Evolutionary conservation across 2,888 invertebrate genomes (phyloP).

Genomic region (Drosophila phalerata): DNA sequence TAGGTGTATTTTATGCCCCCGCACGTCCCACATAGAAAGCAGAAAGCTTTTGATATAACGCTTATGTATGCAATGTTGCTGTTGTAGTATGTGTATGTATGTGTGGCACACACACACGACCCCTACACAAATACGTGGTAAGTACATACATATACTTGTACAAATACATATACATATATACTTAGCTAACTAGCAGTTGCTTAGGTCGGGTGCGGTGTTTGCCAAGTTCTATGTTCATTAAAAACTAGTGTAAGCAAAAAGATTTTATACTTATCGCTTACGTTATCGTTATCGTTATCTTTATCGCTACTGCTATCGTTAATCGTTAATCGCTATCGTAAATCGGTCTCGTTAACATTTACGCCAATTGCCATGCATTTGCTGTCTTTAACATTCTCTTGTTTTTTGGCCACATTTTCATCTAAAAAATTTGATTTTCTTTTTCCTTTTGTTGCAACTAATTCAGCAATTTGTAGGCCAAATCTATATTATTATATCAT

Average conservation of each 20-base stretch:
- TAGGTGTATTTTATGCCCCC: slow-evolving; percentile 7
- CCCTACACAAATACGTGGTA: slow-evolving; percentile 14
- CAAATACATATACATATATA: slow-evolving; percentile 14
- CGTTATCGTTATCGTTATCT: no score
- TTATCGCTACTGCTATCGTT: slow-evolving; percentile 18
- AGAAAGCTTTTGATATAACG: slow-evolving; percentile 74
- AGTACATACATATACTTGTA: slow-evolving; percentile 16
- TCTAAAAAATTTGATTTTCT: slow-evolving; percentile 46
- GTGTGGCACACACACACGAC: slow-evolving; percentile 49
- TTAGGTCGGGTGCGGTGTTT: slow-evolving; percentile 67
- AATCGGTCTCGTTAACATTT: slow-evolving; percentile 35
- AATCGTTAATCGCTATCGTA: slow-evolving; percentile 33
- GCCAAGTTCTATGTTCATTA: slow-evolving; percentile 56
- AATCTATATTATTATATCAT: slow-evolving; percentile 27
- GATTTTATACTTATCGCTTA: slow-evolving; percentile 33
- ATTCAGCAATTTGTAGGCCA: slow-evolving; percentile 80
- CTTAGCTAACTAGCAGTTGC: slow-evolving; percentile 55
- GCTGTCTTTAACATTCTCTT: slow-evolving; percentile 1
- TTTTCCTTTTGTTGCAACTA: slow-evolving; percentile 64
- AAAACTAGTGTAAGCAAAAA: slow-evolving; percentile 35
- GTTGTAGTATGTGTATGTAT: slow-evolving; percentile 27
- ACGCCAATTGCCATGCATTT: slow-evolving; percentile 35
- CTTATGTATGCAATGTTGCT: slow-evolving; percentile 50
- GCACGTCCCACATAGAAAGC: slow-evolving; percentile 32
- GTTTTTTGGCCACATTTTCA: slow-evolving; percentile 60